phyloP scores from a whole-genome alignment of 2,888 invertebrate species.

The Idaea aversata region DNA sequence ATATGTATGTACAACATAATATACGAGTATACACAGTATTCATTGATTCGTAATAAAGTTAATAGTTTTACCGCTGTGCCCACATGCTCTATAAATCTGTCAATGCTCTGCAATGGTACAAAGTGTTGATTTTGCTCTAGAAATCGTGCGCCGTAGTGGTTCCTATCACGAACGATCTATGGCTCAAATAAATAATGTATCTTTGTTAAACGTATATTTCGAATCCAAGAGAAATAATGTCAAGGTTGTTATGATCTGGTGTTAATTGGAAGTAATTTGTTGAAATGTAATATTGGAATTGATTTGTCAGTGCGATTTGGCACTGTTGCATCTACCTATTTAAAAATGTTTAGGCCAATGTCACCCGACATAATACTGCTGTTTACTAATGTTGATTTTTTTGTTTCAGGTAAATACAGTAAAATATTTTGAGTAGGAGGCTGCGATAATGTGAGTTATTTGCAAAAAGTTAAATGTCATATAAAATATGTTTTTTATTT shows the following conservation, averaged over 20 bases:
- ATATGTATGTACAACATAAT: too few relatives aligned
- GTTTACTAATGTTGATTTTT: conserved; percentile 16
- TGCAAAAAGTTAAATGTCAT: conserved; percentile 1
- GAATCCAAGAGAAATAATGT: conserved; percentile 44
- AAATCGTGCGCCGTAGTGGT: conserved; percentile 51
- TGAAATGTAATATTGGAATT: conserved; percentile 1
- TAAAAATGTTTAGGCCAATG: not conserved
- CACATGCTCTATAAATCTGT: conserved; percentile 53
- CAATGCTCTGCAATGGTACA: conserved; percentile 42
- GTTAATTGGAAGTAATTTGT: conserved; percentile 9
- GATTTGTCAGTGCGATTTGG: conserved; percentile 14
- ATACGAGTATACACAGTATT: not conserved
- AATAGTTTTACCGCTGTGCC: conserved; percentile 15
- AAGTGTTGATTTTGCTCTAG: conserved; percentile 46
- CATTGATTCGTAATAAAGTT: not conserved
- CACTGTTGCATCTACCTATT: conserved; percentile 7
- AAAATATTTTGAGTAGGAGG: conserved; percentile 8
- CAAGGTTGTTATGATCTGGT: conserved; percentile 21
- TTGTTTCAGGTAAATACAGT: conserved; percentile 39
- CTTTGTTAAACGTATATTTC: conserved; percentile 28
- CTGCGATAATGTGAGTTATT: conserved; percentile 10
- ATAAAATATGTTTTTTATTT: not conserved
- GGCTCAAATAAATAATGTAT: conserved; percentile 38
- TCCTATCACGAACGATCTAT: conserved; percentile 49
- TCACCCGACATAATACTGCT: not conserved